Evolutionary conservation across 2,888 invertebrate genomes (phyloP).

Genomic region (Meloe dianella): DNA sequence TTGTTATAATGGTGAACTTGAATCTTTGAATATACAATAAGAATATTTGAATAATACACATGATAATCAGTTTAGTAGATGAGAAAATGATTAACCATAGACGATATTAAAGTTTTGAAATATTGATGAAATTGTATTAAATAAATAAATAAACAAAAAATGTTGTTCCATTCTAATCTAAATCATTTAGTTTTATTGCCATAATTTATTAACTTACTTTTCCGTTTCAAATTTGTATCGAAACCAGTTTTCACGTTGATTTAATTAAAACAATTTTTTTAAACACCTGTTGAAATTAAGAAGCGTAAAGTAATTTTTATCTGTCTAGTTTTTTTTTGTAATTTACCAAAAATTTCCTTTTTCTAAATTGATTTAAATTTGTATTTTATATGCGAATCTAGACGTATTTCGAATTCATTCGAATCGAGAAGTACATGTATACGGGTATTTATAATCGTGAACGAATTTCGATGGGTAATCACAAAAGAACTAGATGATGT

Average conservation of each 20-base stretch:
- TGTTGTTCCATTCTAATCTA: constrained; percentile 2
- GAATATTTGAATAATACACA: neutral
- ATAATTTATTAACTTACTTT: neutral
- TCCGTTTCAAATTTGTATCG: neutral
- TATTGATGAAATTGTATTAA: neutral
- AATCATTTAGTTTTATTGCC: constrained; percentile 5
- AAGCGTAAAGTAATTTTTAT: neutral
- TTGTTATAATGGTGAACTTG: neutral
- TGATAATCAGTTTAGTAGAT: neutral
- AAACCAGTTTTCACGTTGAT: constrained; percentile 7
- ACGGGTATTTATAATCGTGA: too few relatives aligned
- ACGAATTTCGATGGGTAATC: too few relatives aligned
- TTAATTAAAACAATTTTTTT: constrained; percentile 1
- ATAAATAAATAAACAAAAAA: neutral
- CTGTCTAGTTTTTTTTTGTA: constrained; percentile 5
- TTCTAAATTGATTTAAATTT: too few relatives aligned
- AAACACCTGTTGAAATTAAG: constrained; percentile 8
- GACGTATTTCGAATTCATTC: neutral
- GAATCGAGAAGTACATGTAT: neutral
- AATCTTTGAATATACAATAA: neutral
- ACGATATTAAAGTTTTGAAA: neutral
- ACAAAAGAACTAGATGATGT: too few relatives aligned
- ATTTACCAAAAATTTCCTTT: neutral
- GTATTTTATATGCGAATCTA: too few relatives aligned
- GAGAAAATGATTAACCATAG: too few relatives aligned